Conservation (phyloP, 2,113 vertebrate genomes). For the Lethenteron camtschaticum region DNA sequence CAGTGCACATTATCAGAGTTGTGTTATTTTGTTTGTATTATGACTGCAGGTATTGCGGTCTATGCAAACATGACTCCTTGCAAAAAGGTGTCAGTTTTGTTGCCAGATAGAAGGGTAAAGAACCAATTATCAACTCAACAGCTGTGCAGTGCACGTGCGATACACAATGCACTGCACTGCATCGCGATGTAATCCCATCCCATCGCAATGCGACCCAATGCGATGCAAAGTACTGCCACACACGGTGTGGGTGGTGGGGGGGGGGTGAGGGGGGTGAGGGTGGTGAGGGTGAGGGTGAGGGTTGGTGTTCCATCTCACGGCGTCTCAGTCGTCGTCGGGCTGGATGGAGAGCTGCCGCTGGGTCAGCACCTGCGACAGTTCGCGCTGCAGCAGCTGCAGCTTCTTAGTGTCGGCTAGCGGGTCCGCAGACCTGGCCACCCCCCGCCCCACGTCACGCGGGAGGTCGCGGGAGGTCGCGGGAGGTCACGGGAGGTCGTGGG, state of each 20-base stretch:
- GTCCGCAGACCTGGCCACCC: conserved; percentile 62
- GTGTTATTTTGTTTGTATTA: no score
- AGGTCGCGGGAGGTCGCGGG: no score
- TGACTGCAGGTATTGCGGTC: no score
- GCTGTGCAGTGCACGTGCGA: background rate
- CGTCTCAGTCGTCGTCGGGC: conserved; percentile 38
- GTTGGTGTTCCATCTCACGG: conserved; percentile 10
- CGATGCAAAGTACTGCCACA: background rate
- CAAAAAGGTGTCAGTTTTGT: no score
- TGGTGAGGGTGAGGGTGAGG: conserved; percentile 3
- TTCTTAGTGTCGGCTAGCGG: conserved; percentile 98
- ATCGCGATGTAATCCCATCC: background rate
- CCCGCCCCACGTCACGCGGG: no score
- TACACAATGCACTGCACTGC: background rate
- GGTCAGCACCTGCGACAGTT: conserved; percentile 95
- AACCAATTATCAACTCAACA: no score
- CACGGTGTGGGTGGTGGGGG: background rate
- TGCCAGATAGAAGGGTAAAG: no score
- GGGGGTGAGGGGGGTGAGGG: background rate
- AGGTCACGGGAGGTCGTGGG: no score
- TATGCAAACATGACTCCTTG: no score
- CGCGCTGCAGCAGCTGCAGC: conserved; percentile 95
- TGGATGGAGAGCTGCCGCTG: conserved; percentile 99
- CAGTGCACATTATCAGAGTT: no score
- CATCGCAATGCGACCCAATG: background rate